Percentiles rank a stretch among this genome's conserved stretches.
These are phyloP conservation scores for Vulpes ferrilata DNA, from an alignment of 2,113 vertebrate genomes.

Conservation along the genomic window DNA sequence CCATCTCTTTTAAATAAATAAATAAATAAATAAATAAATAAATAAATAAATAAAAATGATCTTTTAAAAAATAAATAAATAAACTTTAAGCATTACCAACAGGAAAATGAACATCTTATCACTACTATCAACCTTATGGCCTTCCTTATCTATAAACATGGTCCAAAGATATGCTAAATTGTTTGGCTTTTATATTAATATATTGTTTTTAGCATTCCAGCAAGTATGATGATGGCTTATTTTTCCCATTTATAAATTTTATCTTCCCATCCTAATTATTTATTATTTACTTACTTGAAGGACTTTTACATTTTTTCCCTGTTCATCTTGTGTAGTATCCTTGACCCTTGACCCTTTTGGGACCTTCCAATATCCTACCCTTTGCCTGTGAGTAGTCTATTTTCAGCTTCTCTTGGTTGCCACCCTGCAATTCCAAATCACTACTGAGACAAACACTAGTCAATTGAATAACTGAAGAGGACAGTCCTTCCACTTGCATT, in stretches of 20 bases:
- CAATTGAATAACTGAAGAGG: slow-evolving; percentile 65
- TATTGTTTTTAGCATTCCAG: not conserved
- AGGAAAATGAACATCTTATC: not conserved
- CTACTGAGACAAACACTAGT: slow-evolving; percentile 65
- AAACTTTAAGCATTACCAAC: not conserved
- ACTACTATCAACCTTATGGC: not conserved
- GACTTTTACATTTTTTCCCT: not conserved
- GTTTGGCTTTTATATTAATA: slow-evolving; percentile 3
- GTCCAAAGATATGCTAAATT: not conserved
- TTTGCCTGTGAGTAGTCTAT: not conserved
- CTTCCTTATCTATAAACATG: slow-evolving; percentile 17
- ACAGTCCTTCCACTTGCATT: slow-evolving; percentile 60
- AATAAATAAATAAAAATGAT: not conserved
- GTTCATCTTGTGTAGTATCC: not conserved
- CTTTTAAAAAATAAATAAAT: too few relatives aligned
- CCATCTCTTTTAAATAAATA: not conserved
- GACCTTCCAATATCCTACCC: not conserved
- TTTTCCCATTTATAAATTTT: slow-evolving; percentile 26
- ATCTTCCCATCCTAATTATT: not conserved
- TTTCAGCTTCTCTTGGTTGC: not conserved
- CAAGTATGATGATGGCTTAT: not conserved
- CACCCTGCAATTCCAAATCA: not conserved
- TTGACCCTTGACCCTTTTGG: not conserved
- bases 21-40: not conserved
- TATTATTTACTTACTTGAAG: slow-evolving; percentile 15